These are phyloP conservation scores for Apodemia zela DNA, from an alignment of 2,888 invertebrate species.

Conservation along the genomic window DNA sequence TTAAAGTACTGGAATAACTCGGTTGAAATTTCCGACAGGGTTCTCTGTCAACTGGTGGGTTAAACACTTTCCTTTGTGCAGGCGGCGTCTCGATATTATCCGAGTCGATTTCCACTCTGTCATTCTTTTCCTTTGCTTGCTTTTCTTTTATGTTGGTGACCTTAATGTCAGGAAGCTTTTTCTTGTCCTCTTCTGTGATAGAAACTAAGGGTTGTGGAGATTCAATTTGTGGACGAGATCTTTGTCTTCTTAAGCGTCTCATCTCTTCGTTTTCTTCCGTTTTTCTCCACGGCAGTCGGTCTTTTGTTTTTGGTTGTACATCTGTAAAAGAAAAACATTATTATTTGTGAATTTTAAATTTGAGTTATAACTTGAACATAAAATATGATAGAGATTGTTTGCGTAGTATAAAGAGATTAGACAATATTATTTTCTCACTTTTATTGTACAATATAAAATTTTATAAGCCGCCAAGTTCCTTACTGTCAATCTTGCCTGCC, in stretches of 20 bases:
- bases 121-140: slow-evolving; percentile 54
- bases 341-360: background rate
- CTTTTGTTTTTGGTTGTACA: slow-evolving; percentile 86
- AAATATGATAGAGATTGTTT: too few species aligned
- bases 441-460: too few species aligned
- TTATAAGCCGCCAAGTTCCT: too few species aligned
- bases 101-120: slow-evolving; percentile 91
- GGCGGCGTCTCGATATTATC: slow-evolving; percentile 96
- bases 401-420: too few species aligned
- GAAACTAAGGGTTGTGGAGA: slow-evolving; percentile 70
- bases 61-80: slow-evolving; percentile 85
- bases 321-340: slow-evolving; percentile 60
- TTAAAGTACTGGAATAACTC: slow-evolving; percentile 37
- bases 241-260: slow-evolving; percentile 79
- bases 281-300: slow-evolving; percentile 88
- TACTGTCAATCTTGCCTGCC: too few species aligned
- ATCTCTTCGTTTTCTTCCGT: slow-evolving; percentile 85
- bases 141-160: slow-evolving; percentile 50
- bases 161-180: slow-evolving; percentile 73
- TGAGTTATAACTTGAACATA: too few species aligned
- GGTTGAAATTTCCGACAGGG: slow-evolving; percentile 79
- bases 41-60: slow-evolving; percentile 82
- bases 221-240: slow-evolving; percentile 75
- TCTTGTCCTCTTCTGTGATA: slow-evolving; percentile 83
- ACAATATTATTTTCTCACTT: too few species aligned